Conservation (phyloP, 2,113 vertebrate genomes). For the Indicator maculatus region DNA sequence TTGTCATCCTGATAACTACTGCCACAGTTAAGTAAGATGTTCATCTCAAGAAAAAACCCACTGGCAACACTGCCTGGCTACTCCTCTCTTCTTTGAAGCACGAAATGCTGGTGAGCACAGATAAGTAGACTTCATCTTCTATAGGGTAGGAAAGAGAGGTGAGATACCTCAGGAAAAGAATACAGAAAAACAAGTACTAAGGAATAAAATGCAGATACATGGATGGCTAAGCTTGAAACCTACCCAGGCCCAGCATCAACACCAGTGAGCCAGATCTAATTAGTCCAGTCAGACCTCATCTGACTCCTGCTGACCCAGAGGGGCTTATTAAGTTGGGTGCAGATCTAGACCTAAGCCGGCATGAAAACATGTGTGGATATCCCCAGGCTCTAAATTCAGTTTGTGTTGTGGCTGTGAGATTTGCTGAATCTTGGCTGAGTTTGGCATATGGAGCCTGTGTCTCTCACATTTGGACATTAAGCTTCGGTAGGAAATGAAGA, state of each 20-base stretch:
- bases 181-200: background rate
- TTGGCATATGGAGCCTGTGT: background rate
- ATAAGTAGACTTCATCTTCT: background rate
- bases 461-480: background rate
- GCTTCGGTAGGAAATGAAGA: background rate
- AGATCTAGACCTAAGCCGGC: background rate
- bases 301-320: background rate
- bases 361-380: background rate
- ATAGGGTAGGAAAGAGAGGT: background rate
- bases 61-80: background rate
- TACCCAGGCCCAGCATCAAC: background rate
- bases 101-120: background rate
- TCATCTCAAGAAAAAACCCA: background rate
- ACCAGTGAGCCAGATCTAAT: constrained; percentile 3
- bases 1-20: background rate
- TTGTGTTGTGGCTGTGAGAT: background rate
- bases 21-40: background rate
- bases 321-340: background rate
- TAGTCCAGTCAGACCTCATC: background rate
- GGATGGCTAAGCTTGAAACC: background rate
- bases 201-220: background rate
- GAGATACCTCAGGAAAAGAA: background rate
- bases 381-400: background rate
- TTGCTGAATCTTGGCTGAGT: background rate
- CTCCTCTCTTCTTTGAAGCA: background rate